These are phyloP conservation scores for Globia sparganii DNA, from an alignment of 2,888 invertebrate genomes.

Conservation along the genomic window DNA sequence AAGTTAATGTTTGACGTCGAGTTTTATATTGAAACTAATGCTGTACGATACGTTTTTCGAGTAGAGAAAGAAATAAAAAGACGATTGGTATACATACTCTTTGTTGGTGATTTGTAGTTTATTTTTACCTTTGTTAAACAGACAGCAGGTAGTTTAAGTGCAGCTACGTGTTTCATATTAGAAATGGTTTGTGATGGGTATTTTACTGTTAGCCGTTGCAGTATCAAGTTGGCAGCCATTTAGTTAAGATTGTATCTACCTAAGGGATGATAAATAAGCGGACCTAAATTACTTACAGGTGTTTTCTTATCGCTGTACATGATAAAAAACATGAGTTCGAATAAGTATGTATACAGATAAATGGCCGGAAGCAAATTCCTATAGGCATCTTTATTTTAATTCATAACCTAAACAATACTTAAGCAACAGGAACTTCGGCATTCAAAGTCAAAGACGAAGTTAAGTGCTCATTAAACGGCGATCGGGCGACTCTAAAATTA, in stretches of 20 bases:
- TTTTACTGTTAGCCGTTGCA: conserved; percentile 22
- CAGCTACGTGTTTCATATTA: background rate
- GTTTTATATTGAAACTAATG: conserved; percentile 58
- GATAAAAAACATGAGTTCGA: conserved; percentile 22
- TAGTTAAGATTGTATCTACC: conserved; percentile 54
- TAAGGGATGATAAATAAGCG: conserved; percentile 40
- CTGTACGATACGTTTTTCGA: conserved; percentile 26
- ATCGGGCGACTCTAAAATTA: conserved; percentile 71
- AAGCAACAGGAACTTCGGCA: conserved; percentile 52
- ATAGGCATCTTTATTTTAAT: background rate
- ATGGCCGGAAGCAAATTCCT: background rate
- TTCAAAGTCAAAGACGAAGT: conserved; percentile 65
- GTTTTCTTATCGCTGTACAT: conserved; percentile 42
- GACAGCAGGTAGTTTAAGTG: background rate
- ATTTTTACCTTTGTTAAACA: conserved; percentile 1
- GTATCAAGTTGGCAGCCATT: conserved; percentile 15
- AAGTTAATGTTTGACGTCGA: conserved; percentile 56
- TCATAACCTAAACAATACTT: conserved; percentile 22
- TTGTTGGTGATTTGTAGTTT: conserved; percentile 10
- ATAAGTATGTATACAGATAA: conserved; percentile 3
- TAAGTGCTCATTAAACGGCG: conserved; percentile 69
- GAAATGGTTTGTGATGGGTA: conserved; percentile 7
- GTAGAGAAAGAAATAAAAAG: conserved; percentile 23
- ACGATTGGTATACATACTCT: background rate
- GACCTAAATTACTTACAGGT: conserved; percentile 41